Conservation (phyloP, 2,888 invertebrate species). For the Idaea aversata region DNA sequence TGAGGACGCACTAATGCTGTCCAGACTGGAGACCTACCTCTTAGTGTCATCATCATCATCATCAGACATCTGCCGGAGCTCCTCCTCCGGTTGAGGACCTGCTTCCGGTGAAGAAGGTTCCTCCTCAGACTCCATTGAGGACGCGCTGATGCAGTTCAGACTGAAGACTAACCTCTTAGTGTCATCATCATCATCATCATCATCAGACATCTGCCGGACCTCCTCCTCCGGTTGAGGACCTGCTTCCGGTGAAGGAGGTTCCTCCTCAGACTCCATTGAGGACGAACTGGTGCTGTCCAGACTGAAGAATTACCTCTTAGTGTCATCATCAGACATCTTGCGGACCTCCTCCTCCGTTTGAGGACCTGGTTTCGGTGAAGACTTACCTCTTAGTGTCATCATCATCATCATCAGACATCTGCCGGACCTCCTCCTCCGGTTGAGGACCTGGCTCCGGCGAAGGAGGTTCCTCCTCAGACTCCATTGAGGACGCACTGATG, state of each 20-base stretch:
- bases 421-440: conserved; percentile 16
- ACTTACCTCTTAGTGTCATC: conserved; percentile 54
- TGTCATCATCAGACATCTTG: conserved; percentile 40
- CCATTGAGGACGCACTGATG: conserved; percentile 62
- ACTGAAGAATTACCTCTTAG: conserved; percentile 48
- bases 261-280: conserved; percentile 68
- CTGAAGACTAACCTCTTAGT: conserved; percentile 43
- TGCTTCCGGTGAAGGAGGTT: conserved; percentile 32
- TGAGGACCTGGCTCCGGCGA: not conserved
- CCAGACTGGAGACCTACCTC: conserved; percentile 51
- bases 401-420: conserved; percentile 41
- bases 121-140: conserved; percentile 56
- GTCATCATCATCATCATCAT: conserved; percentile 55
- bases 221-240: conserved; percentile 5
- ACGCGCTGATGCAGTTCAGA: not conserved
- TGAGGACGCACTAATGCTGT: conserved; percentile 65
- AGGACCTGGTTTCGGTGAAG: too few species aligned
- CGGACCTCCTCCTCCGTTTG: conserved; percentile 17
- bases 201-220: conserved; percentile 28
- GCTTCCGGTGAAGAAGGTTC: conserved; percentile 37
- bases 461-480: conserved; percentile 63
- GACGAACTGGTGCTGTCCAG: conserved; percentile 66
- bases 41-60: conserved; percentile 56
- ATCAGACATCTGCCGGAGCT: conserved; percentile 23
- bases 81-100: conserved; percentile 4